phyloP scores from a whole-genome alignment of 2,113 vertebrate genomes.

The Vulpes vulpes region DNA sequence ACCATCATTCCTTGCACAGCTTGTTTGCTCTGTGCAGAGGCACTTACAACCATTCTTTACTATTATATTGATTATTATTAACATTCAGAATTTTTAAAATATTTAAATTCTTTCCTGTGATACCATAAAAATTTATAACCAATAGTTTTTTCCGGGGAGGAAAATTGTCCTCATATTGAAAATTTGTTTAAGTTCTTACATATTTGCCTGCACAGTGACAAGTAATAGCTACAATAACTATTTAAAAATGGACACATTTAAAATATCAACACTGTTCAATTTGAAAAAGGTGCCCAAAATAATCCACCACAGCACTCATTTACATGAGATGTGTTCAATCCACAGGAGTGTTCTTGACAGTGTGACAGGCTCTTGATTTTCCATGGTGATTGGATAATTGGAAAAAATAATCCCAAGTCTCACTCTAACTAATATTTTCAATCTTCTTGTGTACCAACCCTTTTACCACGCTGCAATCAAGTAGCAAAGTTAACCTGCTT shows the following conservation, averaged over 20 bases:
- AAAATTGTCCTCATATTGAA: neutral
- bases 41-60: neutral
- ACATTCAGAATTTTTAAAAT: neutral
- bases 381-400: neutral
- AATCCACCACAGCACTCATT: neutral
- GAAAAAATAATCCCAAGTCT: neutral
- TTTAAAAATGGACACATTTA: neutral
- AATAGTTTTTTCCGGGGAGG: neutral
- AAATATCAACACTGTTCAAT: neutral
- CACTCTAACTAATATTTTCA: neutral
- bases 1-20: accelerated
- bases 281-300: neutral
- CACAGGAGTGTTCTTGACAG: neutral
- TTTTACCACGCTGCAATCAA: neutral
- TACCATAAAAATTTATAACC: neutral
- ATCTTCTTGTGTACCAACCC: neutral
- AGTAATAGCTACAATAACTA: neutral
- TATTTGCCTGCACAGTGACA: neutral
- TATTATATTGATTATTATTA: neutral
- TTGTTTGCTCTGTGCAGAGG: neutral
- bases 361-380: neutral
- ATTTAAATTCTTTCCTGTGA: neutral
- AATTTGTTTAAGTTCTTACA: neutral
- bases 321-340: neutral
- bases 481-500: neutral